phyloP scores from a whole-genome alignment of 2,888 invertebrate genomes.

The Hipparchia semele region DNA sequence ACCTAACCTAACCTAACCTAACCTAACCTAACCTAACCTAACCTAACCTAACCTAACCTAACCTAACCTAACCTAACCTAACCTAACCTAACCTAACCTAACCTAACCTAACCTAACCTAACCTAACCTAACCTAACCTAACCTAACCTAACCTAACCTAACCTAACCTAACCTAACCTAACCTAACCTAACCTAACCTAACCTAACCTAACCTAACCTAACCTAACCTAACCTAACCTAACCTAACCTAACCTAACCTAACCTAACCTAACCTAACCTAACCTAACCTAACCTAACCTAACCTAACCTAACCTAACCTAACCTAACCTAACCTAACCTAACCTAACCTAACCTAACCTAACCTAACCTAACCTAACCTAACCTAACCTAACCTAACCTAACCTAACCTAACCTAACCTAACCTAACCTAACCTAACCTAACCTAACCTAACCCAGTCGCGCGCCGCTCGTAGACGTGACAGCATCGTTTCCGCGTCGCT shows the following conservation, averaged over 20 bases:
- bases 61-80: conserved; percentile 34
- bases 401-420: neutral
- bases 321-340: neutral
- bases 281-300: neutral
- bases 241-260: neutral
- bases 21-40: conserved; percentile 33
- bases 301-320: conserved; percentile 3
- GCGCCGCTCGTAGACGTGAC: too few relatives aligned
- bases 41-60: conserved; percentile 34
- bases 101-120: conserved; percentile 35
- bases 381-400: neutral
- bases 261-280: neutral
- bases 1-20: conserved; percentile 35
- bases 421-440: too few relatives aligned
- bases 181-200: conserved; percentile 12
- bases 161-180: conserved; percentile 37
- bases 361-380: neutral
- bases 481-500: too few relatives aligned
- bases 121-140: conserved; percentile 37
- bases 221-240: conserved; percentile 11
- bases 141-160: conserved; percentile 37
- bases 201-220: conserved; percentile 5
- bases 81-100: conserved; percentile 35
- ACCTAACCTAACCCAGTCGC: too few relatives aligned
- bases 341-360: conserved; percentile 28